Evolutionary conservation across 2,113 vertebrate genomes (phyloP), one percentile per base, ranked within the genome.

Genomic region (Calyptomena viridis): DNA sequence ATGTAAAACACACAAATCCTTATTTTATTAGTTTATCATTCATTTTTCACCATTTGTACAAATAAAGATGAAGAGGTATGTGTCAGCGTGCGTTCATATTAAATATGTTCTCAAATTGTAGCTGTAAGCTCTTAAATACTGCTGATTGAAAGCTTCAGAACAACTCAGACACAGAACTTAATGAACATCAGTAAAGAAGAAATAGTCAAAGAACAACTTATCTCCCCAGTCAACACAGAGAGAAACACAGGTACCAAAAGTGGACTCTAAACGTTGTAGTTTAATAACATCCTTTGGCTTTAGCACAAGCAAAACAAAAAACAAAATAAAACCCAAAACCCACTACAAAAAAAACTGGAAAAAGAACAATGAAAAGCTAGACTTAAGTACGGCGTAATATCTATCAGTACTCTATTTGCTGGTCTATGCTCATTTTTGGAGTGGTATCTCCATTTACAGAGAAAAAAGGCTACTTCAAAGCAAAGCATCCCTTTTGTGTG

Each of bases 331-430:
- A 9, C 46, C 9, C 44, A 21, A 47, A 21, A 22, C 46, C 44
- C 44, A 44, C 19, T 46, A 46, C 25, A 31, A 76, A 18, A 63
- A 72, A 73, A 27, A 24, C 7, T 44, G 33, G 46, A 19, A 24
- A 62, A 53, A 55, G 21, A 3, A 0, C 2, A 47, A 14, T 1
- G 3, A 8, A 20, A 79, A 62, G 27, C 5, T 4, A 60, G 17
- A 20, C 6, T 35, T 73, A 69, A 68, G 64, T 22, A 72, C 9
- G 39, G 3, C 30, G 6, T 39, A 23, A 11, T 30, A n/a, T 20
- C 30, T 67, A 60, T 20, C 7, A 9, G 14, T 31, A 58, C 7
- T 50, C 20, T 44, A 25, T 74, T 50, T 80, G 6, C 46, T 47
- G 9, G 11, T 30, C 8, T 52, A 8, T 30, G 9, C 12, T 60